Evolutionary conservation across 1,140 invertebrate species (phyloP).

Genomic region (Argopecten irradians): DNA sequence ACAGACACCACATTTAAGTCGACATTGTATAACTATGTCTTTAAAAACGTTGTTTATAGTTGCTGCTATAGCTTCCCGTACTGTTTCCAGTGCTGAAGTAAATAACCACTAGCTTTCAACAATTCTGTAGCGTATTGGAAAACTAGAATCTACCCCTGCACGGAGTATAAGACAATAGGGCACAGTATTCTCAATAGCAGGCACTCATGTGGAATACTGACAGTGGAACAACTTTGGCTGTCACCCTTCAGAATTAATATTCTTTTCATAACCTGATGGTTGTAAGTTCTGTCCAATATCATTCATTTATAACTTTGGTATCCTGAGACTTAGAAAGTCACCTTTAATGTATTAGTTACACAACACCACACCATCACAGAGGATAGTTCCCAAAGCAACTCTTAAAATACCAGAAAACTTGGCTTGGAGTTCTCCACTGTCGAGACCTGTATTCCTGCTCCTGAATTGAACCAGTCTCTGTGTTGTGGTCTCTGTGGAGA

Average conservation of each 20-base stretch:
- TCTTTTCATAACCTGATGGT: background rate
- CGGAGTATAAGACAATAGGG: background rate
- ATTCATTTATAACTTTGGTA: background rate
- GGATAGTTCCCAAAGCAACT: background rate
- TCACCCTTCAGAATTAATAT: background rate
- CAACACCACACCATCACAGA: background rate
- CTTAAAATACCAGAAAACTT: background rate
- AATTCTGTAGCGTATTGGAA: slow-evolving; percentile 2
- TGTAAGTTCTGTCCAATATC: background rate
- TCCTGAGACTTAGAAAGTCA: too few relatives aligned
- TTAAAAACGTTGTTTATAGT: background rate
- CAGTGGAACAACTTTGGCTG: background rate
- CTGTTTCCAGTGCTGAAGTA: background rate
- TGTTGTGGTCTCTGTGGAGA: background rate
- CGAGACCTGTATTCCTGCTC: background rate
- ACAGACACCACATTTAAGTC: background rate
- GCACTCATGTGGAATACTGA: background rate
- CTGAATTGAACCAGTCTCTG: background rate
- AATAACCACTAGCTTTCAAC: slow-evolving; percentile 15
- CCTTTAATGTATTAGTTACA: background rate
- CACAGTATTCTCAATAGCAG: background rate
- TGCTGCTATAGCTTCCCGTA: background rate
- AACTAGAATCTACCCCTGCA: background rate
- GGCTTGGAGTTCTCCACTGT: background rate
- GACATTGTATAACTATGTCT: background rate